These are phyloP conservation scores for Biston betularia DNA, from an alignment of 2,888 invertebrate species.

Conservation along the genomic window DNA sequence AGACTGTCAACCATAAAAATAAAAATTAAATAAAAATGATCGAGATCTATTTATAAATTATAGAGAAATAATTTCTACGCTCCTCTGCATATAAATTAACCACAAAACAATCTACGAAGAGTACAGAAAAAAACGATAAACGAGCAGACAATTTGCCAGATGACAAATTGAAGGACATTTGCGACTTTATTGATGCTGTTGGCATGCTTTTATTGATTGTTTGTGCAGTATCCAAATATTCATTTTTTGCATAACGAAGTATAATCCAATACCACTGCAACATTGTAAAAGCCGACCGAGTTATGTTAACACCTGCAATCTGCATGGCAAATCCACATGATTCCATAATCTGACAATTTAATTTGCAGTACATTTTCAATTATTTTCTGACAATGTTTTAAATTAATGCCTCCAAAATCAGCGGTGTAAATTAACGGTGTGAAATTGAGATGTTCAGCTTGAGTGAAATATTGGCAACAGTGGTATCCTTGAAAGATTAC, in stretches of 20 bases:
- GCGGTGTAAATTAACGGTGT: constrained; percentile 34
- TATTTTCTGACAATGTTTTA: constrained; percentile 39
- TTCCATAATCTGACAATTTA: constrained; percentile 34
- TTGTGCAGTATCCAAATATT: background rate
- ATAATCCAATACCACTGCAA: background rate
- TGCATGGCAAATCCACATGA: constrained; percentile 16
- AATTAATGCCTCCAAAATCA: constrained; percentile 42
- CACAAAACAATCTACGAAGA: no score
- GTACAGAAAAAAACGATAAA: no score
- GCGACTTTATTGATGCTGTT: no score
- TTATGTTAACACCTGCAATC: constrained; percentile 13
- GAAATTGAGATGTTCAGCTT: constrained; percentile 39
- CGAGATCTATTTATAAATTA: no score
- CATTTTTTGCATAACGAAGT: background rate
- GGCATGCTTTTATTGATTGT: no score
- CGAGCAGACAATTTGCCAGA: no score
- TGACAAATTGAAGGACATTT: no score
- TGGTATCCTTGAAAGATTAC: background rate
- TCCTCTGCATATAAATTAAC: no score
- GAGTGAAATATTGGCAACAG: background rate
- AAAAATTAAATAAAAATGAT: no score
- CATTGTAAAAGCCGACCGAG: background rate
- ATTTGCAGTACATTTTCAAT: constrained; percentile 41
- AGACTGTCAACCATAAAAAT: no score
- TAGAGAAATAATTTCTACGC: no score